Conservation (phyloP, 2,797 vertebrate genomes). For the Hyperoplus immaculatus region DNA sequence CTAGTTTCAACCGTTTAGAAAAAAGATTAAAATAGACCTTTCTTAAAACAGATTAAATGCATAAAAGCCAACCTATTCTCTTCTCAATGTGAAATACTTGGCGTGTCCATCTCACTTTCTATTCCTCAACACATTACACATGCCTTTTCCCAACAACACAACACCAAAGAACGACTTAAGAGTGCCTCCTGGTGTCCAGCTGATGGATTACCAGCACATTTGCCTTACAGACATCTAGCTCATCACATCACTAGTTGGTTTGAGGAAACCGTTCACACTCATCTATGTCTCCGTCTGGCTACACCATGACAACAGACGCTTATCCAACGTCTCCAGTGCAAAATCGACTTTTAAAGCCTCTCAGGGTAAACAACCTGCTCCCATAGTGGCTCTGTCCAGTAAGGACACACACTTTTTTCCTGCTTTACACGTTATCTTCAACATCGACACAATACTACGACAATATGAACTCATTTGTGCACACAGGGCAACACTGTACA, state of each 20-base stretch:
- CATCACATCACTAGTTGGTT: conserved; percentile 6
- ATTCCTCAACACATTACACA: conserved; percentile 38
- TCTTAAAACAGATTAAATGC: conserved; percentile 52
- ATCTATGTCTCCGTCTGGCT: not conserved
- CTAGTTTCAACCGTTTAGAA: conserved; percentile 5
- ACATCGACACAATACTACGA: conserved; percentile 30
- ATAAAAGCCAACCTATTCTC: conserved; percentile 50
- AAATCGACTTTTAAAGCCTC: conserved; percentile 71
- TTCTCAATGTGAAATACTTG: conserved; percentile 19
- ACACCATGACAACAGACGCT: conserved; percentile 11
- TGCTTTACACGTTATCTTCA: conserved; percentile 28
- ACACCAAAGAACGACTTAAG: conserved; percentile 5
- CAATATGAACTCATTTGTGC: conserved; percentile 42
- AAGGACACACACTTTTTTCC: conserved; percentile 27
- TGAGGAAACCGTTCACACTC: not conserved
- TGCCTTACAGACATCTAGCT: conserved; percentile 3
- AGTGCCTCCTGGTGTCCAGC: conserved; percentile 34
- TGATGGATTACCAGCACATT: no score
- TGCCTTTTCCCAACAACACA: conserved; percentile 18
- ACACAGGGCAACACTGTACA: conserved; percentile 59
- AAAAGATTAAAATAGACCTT: conserved; percentile 17
- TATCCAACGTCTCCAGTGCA: conserved; percentile 70
- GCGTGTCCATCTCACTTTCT: conserved; percentile 33
- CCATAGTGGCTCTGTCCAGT: conserved; percentile 63
- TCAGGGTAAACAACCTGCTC: conserved; percentile 36